Base-by-base conservation (phyloP, 2,888 invertebrate species). In the Tetragonisca angustula region DNA sequence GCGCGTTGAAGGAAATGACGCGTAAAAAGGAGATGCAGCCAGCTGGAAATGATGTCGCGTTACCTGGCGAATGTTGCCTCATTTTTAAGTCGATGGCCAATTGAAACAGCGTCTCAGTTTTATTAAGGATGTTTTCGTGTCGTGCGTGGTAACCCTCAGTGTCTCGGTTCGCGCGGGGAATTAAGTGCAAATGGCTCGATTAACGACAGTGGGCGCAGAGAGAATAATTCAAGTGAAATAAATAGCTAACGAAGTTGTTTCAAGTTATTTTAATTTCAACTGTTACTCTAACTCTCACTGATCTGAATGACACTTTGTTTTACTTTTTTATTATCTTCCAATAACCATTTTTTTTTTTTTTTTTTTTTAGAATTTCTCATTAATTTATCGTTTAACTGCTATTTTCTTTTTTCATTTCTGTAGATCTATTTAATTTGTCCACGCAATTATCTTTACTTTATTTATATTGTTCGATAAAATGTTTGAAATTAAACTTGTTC, bases 41-140 rank as follows among this genome's bases (percentile, higher is more conserved):
- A n/a, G 15, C n/a, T 15, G 56, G 13, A 59, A 24, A 59, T 13
- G 24, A 59, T 15, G 15, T 59, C n/a, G 5, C 13, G 5, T 24
- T 59, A 15, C 2, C 56, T 59, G 24, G n/a, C 5, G 24, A 59
- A 0, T n/a, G n/a, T 59, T 5, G 56, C 15, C 24, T 9, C n/a
- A n/a, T n/a, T 15, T 1, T n/a, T 24, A 15, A 5, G n/a, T 24
- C n/a, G 15, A n/a, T 5, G 2, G 15, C 2, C 5, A 15, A n/a
- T 15, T 15, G 56, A 24, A n/a, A n/a, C 43, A 5, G 4, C 5
- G 9, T 59, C 5, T n/a, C 15, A 15, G n/a, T 13, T 56, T 56
- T n/a, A 56, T 24, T 15, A 15, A 5, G n/a, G n/a, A n/a, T 2
- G n/a, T 2, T 0, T 0, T 0, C 5, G n/a, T n/a, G n/a, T 15